phyloP scores from a whole-genome alignment of 2,888 invertebrate species.

The Polydrusus pterygomalis region DNA sequence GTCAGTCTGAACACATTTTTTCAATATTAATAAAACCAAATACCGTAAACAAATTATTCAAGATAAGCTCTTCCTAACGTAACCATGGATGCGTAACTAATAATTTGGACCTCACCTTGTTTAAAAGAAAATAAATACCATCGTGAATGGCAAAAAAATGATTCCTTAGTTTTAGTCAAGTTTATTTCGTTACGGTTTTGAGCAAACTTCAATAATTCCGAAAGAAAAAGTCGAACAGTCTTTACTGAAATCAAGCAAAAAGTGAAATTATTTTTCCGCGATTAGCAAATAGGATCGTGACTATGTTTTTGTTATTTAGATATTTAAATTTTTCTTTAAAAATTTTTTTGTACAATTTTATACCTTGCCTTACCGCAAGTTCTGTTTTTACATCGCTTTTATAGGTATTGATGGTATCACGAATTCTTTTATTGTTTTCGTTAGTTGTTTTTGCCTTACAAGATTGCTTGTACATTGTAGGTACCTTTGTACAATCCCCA shows the following conservation, averaged over 20 bases:
- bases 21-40: constrained; percentile 19
- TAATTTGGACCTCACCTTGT: constrained; percentile 34
- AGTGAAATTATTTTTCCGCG: constrained; percentile 25
- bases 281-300: constrained; percentile 18
- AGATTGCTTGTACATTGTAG: too few species aligned
- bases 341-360: not conserved
- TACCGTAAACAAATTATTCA: constrained; percentile 33
- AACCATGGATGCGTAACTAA: constrained; percentile 33
- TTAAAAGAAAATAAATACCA: constrained; percentile 21
- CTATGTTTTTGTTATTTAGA: not conserved
- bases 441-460: not conserved
- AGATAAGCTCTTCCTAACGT: constrained; percentile 19
- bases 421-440: not conserved
- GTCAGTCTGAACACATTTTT: constrained; percentile 6
- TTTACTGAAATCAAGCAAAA: constrained; percentile 8
- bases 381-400: not conserved
- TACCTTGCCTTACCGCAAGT: not conserved
- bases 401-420: not conserved
- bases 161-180: constrained; percentile 7
- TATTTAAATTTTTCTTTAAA: constrained; percentile 20
- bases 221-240: constrained; percentile 12
- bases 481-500: not conserved
- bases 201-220: constrained; percentile 4
- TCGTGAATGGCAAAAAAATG: not conserved
- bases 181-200: constrained; percentile 21